phyloP scores from a whole-genome alignment of 2,888 invertebrate species.

The Phortica magna region DNA sequence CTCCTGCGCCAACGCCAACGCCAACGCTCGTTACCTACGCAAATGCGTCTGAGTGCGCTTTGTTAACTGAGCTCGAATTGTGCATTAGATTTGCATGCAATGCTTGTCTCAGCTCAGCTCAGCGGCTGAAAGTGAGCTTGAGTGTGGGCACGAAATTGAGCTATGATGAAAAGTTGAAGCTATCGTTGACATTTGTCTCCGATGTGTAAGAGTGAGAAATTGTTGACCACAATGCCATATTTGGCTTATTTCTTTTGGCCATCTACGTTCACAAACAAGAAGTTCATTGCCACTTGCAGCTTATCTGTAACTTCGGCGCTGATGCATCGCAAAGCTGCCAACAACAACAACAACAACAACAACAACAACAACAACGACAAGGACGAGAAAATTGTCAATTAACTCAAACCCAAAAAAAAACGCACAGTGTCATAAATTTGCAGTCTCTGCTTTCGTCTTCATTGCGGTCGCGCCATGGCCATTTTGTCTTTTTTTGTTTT shows the following conservation, averaged over 20 bases:
- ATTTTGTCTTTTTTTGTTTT: too few species aligned
- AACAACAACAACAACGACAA: slow-evolving; percentile 7
- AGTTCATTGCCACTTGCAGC: too few species aligned
- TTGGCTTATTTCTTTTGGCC: background rate
- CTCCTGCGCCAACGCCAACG: background rate
- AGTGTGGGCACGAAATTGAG: background rate
- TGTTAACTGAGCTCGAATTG: background rate
- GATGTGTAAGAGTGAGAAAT: background rate
- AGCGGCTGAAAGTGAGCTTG: background rate
- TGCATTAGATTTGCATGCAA: background rate
- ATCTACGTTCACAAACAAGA: background rate
- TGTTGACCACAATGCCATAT: background rate
- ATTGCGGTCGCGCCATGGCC: background rate
- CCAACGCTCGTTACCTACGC: too few species aligned
- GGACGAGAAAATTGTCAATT: slow-evolving; percentile 13
- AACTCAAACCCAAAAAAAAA: slow-evolving; percentile 34
- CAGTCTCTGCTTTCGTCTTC: background rate
- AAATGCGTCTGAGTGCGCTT: background rate
- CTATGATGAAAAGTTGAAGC: background rate
- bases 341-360: slow-evolving; percentile 11
- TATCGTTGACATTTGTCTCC: background rate
- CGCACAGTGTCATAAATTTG: slow-evolving; percentile 19
- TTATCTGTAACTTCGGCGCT: too few species aligned
- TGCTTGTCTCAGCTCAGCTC: background rate
- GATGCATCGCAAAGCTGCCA: background rate